phyloP scores from a whole-genome alignment of 53 echinoderm and acorn worm species.

The Antedon mediterranea region DNA sequence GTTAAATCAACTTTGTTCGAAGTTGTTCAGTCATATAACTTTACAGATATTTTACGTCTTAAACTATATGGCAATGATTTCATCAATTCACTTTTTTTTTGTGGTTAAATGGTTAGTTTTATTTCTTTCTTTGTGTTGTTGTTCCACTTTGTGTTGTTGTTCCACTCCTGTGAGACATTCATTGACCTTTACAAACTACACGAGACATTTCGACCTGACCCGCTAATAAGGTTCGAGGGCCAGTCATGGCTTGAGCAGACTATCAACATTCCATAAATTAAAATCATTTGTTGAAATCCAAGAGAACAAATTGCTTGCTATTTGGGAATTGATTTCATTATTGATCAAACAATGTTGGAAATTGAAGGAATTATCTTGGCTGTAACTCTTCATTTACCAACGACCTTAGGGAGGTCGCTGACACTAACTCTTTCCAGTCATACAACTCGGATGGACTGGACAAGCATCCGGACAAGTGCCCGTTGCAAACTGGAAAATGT shows the following conservation, averaged over 20 bases:
- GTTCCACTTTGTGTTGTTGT: no score
- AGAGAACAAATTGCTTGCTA: constrained; percentile 1
- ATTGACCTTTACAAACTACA: not conserved
- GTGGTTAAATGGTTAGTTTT: no score
- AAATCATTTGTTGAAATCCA: not conserved
- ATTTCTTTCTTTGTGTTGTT: no score
- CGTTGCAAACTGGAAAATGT: not conserved
- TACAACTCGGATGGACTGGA: not conserved
- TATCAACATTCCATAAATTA: not conserved
- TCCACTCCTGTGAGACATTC: no score
- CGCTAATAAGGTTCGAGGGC: not conserved
- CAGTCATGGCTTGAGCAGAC: not conserved
- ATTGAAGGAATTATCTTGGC: not conserved
- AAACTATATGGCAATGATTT: no score
- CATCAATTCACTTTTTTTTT: no score
- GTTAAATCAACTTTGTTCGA: no score
- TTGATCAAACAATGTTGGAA: not conserved
- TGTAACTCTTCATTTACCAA: not conserved
- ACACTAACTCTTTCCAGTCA: not conserved
- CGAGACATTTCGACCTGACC: not conserved
- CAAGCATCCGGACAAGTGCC: not conserved
- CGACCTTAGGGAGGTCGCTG: not conserved
- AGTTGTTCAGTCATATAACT: no score
- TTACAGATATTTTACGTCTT: no score
- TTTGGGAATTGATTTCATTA: not conserved